Base-by-base conservation (phyloP, 2,797 vertebrate genomes). In the Rhinophrynus dorsalis region DNA sequence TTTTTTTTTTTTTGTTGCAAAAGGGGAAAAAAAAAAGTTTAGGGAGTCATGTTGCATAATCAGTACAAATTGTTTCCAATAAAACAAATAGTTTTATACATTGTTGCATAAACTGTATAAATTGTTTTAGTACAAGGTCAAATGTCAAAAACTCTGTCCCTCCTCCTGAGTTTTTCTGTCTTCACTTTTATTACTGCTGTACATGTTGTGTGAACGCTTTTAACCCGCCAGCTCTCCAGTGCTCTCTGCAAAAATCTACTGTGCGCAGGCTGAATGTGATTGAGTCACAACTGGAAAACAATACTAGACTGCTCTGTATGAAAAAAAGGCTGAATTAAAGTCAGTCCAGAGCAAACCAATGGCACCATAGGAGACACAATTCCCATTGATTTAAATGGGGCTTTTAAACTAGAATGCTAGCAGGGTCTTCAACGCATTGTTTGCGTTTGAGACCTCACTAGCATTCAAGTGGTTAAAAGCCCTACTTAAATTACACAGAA, bases 31-130 rank as follows among this genome's bases (percentile, higher is more conserved):
- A 12, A 26, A 54, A 40, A 56, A 18, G 15, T 66, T 51, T 26
- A 51, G 61, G 33, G 52, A 66, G 26, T 66, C 15, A 23, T 18
- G 55, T 73, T 73, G 55, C 62, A 67, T 73, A 73, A 66, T 60
- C 35, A 37, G 47, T 15, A 52, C 62, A 59, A 66, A 52, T 60
- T 60, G 54, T 66, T 66, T 73, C 67, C 21, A 44, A 27, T 67
- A 42, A 63, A 52, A 18, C 24, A 45, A 37, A 60, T 29, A 26
- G 45, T 32, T 73, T 73, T 52, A 58, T 60, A 67, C 55, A 73
- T 66, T 60, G 45, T 67, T 59, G 37, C 47, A 66, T 60, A 73
- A 67, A 23, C 35, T 45, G 20, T 51, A 51, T 52, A 54, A 60
- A 73, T 52, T 54, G 55, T 73, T 60, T 29, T 26, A 54, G 24